Evolutionary conservation across 2,888 invertebrate genomes (phyloP).

Genomic region (Hypomecis atomaria): DNA sequence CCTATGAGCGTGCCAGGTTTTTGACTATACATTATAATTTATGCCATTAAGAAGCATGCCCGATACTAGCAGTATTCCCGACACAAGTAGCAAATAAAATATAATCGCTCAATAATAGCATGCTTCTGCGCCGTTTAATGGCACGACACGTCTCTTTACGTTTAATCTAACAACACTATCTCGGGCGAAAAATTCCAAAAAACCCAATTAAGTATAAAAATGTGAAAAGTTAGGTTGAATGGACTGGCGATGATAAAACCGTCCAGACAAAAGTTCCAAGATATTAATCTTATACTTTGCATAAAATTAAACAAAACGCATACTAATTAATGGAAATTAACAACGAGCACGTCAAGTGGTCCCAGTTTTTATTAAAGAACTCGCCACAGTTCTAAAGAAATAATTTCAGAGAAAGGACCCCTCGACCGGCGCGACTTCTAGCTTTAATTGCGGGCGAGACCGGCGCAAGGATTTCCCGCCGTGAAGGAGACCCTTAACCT

Average conservation of each 20-base stretch:
- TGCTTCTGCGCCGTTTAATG: no score
- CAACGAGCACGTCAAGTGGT: slow-evolving; percentile 19
- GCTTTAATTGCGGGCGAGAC: slow-evolving; percentile 39
- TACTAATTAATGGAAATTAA: slow-evolving; percentile 30
- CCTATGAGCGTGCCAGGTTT: no score
- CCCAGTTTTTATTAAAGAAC: slow-evolving; percentile 22
- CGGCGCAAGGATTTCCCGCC: slow-evolving; percentile 34
- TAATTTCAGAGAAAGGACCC: slow-evolving; percentile 30
- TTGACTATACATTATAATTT: no score
- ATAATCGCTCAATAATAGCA: no score
- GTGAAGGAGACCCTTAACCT: slow-evolving; percentile 45
- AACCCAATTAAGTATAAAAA: no score
- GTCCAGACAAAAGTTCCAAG: not conserved
- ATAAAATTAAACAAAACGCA: slow-evolving; percentile 23
- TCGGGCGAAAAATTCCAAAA: no score
- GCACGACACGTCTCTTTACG: no score
- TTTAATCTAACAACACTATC: no score
- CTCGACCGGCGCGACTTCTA: slow-evolving; percentile 30
- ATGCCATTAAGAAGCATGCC: no score
- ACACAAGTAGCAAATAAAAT: no score
- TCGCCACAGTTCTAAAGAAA: slow-evolving; percentile 26
- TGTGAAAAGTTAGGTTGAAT: no score
- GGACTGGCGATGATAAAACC: not conserved
- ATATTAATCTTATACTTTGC: not conserved
- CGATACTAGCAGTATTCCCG: no score